A percentile compares a stretch with the other conserved stretches of the same genome.
phyloP scores from a whole-genome alignment of 1,140 invertebrate species.

The Drosophila persimilis region DNA sequence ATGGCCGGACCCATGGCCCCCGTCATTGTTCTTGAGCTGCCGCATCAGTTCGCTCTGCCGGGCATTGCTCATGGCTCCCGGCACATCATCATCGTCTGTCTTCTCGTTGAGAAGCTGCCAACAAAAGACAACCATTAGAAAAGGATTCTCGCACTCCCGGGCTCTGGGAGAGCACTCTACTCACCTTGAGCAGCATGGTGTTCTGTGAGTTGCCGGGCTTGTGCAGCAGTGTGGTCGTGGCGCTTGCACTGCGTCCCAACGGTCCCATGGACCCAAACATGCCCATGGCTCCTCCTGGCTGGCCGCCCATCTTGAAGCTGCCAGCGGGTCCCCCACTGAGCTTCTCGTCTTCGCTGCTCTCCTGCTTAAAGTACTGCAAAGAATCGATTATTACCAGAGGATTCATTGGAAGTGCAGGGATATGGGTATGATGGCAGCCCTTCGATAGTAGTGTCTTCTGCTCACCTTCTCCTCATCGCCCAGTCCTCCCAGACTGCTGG shows the following conservation, averaged over 20 bases:
- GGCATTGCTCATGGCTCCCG: conserved; percentile 77
- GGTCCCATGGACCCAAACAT: conserved; percentile 55
- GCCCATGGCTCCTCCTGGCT: conserved; percentile 32
- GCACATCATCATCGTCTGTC: conserved; percentile 89
- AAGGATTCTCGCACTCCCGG: neutral
- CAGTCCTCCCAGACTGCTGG: conserved; percentile 62
- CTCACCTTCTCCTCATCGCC: conserved; percentile 83
- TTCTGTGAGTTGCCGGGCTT: conserved; percentile 76
- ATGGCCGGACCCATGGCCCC: conserved; percentile 85
- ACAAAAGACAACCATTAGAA: neutral
- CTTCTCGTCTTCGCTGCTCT: conserved; percentile 89
- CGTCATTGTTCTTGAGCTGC: conserved; percentile 89
- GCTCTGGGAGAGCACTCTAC: neutral
- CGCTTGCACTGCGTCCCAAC: conserved; percentile 31
- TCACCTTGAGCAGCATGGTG: conserved; percentile 91
- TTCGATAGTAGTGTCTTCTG: neutral
- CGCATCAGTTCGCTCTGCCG: conserved; percentile 90
- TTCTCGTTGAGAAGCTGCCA: conserved; percentile 92
- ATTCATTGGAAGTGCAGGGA: neutral
- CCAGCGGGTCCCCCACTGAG: conserved; percentile 38
- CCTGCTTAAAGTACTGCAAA: conserved; percentile 85
- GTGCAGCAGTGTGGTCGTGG: conserved; percentile 47
- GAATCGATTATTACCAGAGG: neutral
- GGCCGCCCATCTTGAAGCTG: conserved; percentile 63
- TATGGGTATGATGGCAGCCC: too few relatives aligned